Evolutionary conservation across 1,140 invertebrate genomes (phyloP).

Genomic region (Hydropsyche tenuis): DNA sequence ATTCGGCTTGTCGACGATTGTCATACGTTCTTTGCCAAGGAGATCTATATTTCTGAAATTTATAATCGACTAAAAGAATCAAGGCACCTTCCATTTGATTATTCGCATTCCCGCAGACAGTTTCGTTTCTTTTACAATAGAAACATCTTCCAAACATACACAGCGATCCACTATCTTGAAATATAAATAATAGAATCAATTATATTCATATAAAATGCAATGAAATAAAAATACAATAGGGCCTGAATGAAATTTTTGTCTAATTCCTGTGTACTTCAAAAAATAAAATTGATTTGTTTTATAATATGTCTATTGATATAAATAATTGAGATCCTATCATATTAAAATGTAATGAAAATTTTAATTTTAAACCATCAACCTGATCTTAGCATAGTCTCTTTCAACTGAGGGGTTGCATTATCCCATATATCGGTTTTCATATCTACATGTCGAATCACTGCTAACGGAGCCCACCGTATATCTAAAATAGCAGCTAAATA

Average conservation of each 20-base stretch:
- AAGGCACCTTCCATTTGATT: slow-evolving; percentile 81
- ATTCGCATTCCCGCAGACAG: slow-evolving; percentile 77
- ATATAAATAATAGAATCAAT: slow-evolving; percentile 29
- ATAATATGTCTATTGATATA: no score
- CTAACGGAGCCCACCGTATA: slow-evolving; percentile 79
- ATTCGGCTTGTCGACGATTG: slow-evolving; percentile 73
- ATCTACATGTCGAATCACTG: slow-evolving; percentile 79
- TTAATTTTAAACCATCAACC: slow-evolving; percentile 50
- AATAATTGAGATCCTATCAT: no score
- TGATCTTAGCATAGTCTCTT: slow-evolving; percentile 65
- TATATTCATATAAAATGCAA: slow-evolving; percentile 5
- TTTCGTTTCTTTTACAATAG: slow-evolving; percentile 83
- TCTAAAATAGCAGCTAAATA: slow-evolving; percentile 83
- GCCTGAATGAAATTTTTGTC: no score
- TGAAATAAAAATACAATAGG: not conserved
- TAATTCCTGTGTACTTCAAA: no score
- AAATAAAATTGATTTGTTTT: no score
- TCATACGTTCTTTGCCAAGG: slow-evolving; percentile 92
- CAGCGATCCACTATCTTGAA: slow-evolving; percentile 61
- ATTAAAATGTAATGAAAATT: no score
- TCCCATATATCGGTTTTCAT: slow-evolving; percentile 76
- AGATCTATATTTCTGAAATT: slow-evolving; percentile 74
- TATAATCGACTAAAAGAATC: slow-evolving; percentile 80
- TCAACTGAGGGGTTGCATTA: slow-evolving; percentile 70
- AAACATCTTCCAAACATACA: slow-evolving; percentile 92